Percentiles rank a stretch among this genome's conserved stretches.
phyloP scores from a whole-genome alignment of 2,888 invertebrate genomes.

The Dryadula phaetusa region DNA sequence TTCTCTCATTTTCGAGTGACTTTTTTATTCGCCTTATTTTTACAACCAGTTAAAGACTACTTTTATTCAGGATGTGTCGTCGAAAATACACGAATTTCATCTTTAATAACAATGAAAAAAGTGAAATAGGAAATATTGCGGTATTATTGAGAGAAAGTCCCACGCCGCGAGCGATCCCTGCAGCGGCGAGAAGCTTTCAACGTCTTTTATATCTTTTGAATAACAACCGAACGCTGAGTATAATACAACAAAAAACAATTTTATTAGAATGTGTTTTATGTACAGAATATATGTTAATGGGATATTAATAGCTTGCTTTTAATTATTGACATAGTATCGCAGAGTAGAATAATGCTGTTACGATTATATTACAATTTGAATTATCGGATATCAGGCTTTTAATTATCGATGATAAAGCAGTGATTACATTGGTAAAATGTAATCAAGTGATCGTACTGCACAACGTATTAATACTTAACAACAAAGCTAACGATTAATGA shows the following conservation, averaged over 20 bases:
- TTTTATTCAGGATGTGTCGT: constrained; percentile 19
- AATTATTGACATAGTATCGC: background rate
- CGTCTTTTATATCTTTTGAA: constrained; percentile 46
- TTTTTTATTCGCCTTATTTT: background rate
- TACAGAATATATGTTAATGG: background rate
- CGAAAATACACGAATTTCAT: constrained; percentile 21
- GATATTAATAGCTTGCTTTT: background rate
- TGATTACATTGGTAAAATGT: constrained; percentile 6
- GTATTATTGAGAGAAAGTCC: constrained; percentile 37
- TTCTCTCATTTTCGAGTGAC: background rate
- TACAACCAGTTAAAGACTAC: constrained; percentile 1
- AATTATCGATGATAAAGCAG: background rate
- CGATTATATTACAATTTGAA: background rate
- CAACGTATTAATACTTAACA: background rate
- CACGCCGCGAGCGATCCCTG: constrained; percentile 60
- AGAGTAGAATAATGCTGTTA: background rate
- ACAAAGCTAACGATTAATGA: background rate
- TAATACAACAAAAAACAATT: constrained; percentile 18
- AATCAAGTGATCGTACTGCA: background rate
- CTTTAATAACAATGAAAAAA: constrained; percentile 25
- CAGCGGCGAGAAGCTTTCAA: constrained; percentile 60
- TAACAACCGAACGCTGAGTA: constrained; percentile 38
- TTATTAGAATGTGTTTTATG: background rate
- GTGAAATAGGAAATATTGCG: constrained; percentile 25
- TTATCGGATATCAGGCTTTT: background rate